Evolutionary conservation across 92 coral and sea anemone genomes (phyloP).

Genomic region (Zoanthus sociatus): DNA sequence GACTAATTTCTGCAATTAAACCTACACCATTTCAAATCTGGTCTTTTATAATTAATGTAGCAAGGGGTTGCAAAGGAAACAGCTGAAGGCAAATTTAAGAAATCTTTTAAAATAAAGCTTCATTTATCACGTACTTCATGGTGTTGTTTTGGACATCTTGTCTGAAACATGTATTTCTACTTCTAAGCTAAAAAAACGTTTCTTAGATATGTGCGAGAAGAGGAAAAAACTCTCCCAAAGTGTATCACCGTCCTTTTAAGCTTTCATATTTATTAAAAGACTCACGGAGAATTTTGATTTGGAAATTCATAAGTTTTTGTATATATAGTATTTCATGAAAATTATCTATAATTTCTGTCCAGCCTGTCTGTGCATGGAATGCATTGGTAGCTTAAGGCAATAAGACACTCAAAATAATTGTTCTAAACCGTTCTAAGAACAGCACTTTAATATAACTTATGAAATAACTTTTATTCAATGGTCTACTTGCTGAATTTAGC

Average conservation of each 20-base stretch:
- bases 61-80: not conserved
- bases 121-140: not conserved
- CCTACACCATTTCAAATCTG: not conserved
- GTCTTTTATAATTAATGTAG: not conserved
- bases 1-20: not conserved
- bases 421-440: too few relatives aligned
- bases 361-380: too few relatives aligned
- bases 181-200: not conserved
- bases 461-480: too few relatives aligned
- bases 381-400: too few relatives aligned
- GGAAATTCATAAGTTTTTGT: not conserved
- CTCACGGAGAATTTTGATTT: not conserved
- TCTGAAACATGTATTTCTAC: not conserved
- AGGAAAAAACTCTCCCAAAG: not conserved
- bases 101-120: not conserved
- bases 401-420: too few relatives aligned
- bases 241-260: not conserved
- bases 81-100: not conserved
- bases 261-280: not conserved
- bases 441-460: too few relatives aligned
- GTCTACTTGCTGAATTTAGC: too few relatives aligned
- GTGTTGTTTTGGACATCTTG: not conserved
- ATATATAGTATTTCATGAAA: too few relatives aligned
- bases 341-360: too few relatives aligned
- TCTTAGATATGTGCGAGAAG: not conserved